Evolutionary conservation across 1,140 invertebrate species (phyloP), one percentile per base, ranked within the genome.

Genomic region (Macrotrachela quadricornifera): DNA sequence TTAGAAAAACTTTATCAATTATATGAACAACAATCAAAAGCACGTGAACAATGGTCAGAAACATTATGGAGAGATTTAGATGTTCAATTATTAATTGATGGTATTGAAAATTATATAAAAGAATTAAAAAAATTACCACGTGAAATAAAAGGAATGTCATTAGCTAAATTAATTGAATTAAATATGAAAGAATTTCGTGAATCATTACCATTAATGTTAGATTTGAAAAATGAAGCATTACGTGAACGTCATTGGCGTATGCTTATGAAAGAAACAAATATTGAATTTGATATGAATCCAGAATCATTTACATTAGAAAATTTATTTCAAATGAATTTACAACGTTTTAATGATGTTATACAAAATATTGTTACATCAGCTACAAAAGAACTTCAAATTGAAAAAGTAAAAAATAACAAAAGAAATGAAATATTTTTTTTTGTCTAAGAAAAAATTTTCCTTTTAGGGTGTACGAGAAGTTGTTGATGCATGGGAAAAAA

Each of bases 311-410:
- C 83, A 0, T 68, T 90, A 51, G 79, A 82, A 55, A 85, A 86
- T 60, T 80, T 91, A 76, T 91, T 91, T 69, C 74, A 78, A 1
- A 87, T 91, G 83, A 79, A 90, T 61, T 64, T 88, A 50, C 79
- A 84, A 60, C 76, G 80, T 56, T 83, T 83, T 61, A 78, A 82
- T 63, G 82, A 85, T 0, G 79, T 81, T 12, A 73, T 74, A 59
- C 80, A 78, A 16, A 79, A 84, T 63, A 87, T 90, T 50, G 79
- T 90, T 2, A 82, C 77, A 40, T 80, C 79, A 64, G 84, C 85
- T 17, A 78, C 83, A 40, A 87, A 86, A 72, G 85, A 91, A 67
- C 67, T 85, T 59, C 74, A 77, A 17, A 88, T 90, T 59, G 85
- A 91, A 67, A 79, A 79, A 55, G 21, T 30, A 30, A 30, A 30